Percentiles rank a stretch among this genome's conserved stretches.
These are phyloP conservation scores for Parapristionchus giblindavisi DNA, from an alignment of 2,888 invertebrate species.

Conservation along the genomic window DNA sequence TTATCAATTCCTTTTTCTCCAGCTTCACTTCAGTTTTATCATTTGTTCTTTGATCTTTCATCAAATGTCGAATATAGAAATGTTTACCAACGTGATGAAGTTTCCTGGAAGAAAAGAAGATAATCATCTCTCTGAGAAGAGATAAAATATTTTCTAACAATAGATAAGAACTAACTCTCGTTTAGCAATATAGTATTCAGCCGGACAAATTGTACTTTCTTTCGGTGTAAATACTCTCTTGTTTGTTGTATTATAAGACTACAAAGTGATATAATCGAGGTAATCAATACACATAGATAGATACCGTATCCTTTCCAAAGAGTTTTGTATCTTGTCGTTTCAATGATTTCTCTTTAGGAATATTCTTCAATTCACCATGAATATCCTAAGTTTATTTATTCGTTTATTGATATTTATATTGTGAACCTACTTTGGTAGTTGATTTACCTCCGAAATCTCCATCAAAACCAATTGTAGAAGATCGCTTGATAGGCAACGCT, in stretches of 20 bases:
- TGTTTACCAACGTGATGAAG: conserved; percentile 26
- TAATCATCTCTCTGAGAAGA: background rate
- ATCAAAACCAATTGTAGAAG: conserved; percentile 5
- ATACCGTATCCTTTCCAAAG: background rate
- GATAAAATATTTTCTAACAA: background rate
- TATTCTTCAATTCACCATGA: too few relatives aligned
- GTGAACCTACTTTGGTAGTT: conserved; percentile 3
- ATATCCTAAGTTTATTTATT: background rate
- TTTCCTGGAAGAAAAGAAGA: background rate
- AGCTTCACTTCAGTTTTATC: background rate
- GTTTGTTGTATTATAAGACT: conserved; percentile 21
- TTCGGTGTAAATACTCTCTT: conserved; percentile 30
- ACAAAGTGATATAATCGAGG: too few relatives aligned
- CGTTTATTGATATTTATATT: too few relatives aligned
- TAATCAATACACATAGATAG: background rate
- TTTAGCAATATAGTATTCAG: conserved; percentile 31
- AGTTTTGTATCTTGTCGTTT: background rate
- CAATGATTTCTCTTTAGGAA: background rate
- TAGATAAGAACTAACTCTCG: background rate
- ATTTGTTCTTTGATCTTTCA: background rate
- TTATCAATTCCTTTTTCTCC: background rate
- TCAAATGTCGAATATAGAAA: conserved; percentile 23
- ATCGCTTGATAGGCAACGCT: background rate
- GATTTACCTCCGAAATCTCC: conserved; percentile 10
- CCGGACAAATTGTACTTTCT: conserved; percentile 1